These are phyloP conservation scores for Eubucco bourcierii DNA, from an alignment of 2,113 vertebrate genomes.

Conservation along the genomic window DNA sequence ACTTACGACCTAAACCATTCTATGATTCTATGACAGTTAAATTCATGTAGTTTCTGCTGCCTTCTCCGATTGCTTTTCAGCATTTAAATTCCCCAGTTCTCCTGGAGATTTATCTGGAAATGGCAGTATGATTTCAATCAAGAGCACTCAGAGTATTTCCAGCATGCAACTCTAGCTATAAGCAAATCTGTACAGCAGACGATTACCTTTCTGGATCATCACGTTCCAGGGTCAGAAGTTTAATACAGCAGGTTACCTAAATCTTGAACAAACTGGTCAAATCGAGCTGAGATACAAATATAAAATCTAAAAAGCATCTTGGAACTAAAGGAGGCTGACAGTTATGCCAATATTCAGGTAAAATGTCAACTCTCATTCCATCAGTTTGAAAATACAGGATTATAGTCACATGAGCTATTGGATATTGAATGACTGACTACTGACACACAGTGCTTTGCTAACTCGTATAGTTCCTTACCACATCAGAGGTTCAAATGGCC, in stretches of 20 bases:
- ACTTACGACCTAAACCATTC: too few species aligned
- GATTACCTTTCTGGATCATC: slow-evolving; percentile 25
- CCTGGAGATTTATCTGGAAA: neutral
- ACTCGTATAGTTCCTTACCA: neutral
- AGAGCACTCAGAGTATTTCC: neutral
- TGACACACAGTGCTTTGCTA: accelerated
- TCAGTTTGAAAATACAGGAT: neutral
- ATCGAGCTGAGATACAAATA: slow-evolving; percentile 32
- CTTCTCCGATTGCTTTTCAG: neutral
- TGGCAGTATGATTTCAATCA: neutral
- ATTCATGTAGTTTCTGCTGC: neutral
- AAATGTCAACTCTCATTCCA: slow-evolving; percentile 49
- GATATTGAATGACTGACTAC: neutral
- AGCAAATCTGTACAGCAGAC: neutral
- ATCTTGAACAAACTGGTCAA: neutral
- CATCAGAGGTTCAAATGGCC: neutral
- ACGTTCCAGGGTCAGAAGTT: neutral
- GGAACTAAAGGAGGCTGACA: neutral
- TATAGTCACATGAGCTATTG: neutral
- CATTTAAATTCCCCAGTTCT: neutral
- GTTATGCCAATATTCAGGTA: neutral
- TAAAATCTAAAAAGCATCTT: slow-evolving; percentile 27
- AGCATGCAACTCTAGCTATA: neutral
- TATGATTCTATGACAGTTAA: neutral
- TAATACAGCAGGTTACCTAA: neutral